These are phyloP conservation scores for Melanerpes formicivorus DNA, from an alignment of 2,113 vertebrate genomes.

Conservation along the genomic window DNA sequence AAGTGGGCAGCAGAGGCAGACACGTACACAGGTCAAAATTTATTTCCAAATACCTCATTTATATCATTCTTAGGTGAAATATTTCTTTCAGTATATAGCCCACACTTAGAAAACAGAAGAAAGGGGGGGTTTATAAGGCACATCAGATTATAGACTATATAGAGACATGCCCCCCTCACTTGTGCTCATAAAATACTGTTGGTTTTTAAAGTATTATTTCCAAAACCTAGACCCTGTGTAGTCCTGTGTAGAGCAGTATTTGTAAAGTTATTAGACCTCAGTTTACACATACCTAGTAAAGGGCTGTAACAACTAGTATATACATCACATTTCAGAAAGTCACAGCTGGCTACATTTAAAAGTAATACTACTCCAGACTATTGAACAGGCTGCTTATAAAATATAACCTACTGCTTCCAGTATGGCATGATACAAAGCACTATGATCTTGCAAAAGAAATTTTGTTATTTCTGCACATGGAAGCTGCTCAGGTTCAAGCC, in stretches of 20 bases:
- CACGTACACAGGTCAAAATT: conserved; percentile 50
- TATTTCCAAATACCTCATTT: conserved; percentile 68
- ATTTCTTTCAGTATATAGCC: conserved; percentile 43
- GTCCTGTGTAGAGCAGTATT: conserved; percentile 26
- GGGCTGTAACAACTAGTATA: conserved; percentile 45
- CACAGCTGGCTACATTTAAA: conserved; percentile 29
- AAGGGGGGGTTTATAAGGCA: conserved; percentile 66
- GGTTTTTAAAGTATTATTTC: conserved; percentile 51
- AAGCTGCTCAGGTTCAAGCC: conserved; percentile 14
- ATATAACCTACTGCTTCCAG: conserved; percentile 9
- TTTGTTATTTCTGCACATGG: conserved; percentile 1
- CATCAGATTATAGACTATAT: conserved; percentile 62
- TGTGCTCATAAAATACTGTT: conserved; percentile 15
- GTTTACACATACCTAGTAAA: conserved; percentile 41
- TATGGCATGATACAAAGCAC: background rate
- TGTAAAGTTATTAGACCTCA: conserved; percentile 36
- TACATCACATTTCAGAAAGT: conserved; percentile 43
- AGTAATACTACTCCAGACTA: conserved; percentile 14
- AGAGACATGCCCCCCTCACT: conserved; percentile 25
- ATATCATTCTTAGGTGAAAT: conserved; percentile 64
- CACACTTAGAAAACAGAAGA: conserved; percentile 62
- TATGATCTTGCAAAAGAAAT: background rate
- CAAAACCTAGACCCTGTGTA: conserved; percentile 60
- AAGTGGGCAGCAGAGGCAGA: background rate
- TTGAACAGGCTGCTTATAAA: conserved; percentile 45